phyloP scores from a whole-genome alignment of 2,113 vertebrate species.

The Cercocebus atys region DNA sequence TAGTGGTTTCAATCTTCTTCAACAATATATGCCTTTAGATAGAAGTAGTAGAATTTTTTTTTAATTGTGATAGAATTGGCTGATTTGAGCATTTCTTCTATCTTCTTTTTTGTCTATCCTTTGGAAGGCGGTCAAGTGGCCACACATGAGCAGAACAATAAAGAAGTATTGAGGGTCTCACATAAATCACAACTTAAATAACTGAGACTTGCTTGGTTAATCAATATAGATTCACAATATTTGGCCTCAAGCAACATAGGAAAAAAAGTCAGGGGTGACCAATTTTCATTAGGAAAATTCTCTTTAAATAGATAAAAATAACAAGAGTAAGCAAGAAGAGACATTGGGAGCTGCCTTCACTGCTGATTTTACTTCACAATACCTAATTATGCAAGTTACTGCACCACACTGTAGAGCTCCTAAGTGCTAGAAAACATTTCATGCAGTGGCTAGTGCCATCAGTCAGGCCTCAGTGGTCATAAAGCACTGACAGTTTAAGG shows the following conservation, averaged over 20 bases:
- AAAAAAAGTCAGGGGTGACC: neutral
- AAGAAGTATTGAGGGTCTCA: neutral
- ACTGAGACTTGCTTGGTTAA: neutral
- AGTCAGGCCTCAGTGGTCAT: constrained; percentile 72
- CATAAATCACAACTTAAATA: neutral
- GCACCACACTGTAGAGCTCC: neutral
- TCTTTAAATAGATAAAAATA: neutral
- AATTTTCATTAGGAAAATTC: neutral
- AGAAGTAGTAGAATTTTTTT: neutral
- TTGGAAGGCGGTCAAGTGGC: neutral
- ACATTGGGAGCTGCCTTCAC: neutral
- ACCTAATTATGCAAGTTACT: constrained; percentile 70
- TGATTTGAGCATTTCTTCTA: neutral
- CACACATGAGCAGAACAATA: neutral
- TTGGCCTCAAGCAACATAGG: neutral
- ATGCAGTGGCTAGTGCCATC: constrained; percentile 49
- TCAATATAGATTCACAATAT: neutral
- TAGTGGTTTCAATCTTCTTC: neutral
- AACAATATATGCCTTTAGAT: neutral
- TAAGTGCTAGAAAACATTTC: constrained; percentile 61
- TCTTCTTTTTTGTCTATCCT: neutral
- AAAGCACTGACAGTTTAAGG: constrained; percentile 50
- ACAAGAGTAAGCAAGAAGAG: neutral
- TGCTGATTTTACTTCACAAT: constrained; percentile 50
- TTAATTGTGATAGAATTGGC: neutral